Evolutionary conservation across 2,113 vertebrate genomes (phyloP), one percentile per base, ranked within the genome.

Genomic region (Cyphomyrus discorhynchus): DNA sequence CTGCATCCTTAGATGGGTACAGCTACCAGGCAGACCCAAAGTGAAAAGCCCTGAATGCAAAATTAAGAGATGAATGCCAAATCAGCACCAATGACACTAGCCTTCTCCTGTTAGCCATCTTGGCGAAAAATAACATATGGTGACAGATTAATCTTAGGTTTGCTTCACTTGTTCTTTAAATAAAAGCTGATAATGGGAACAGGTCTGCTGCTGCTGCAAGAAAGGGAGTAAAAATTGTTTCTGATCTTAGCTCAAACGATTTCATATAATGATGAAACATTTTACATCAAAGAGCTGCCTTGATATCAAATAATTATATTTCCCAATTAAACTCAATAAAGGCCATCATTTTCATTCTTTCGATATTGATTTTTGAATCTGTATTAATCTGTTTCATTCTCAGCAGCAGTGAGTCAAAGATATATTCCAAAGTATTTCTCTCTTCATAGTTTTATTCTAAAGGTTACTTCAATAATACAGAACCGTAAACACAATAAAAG

Each of bases 251-350:
- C 53, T 88, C 39, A 88, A 46, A 27, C 21, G 24, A 39, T 45
- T 45, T 45, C 58, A 5, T 62, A 47, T 42, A 35, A 45, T 88
- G 24, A 66, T 24, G 31, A 88, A 53, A 53, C 52, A 88, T 88
- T 58, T 56, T 46, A 88, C 6, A 88, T 66, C 31, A 53, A 53
- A 87, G 82, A 17, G 15, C n/a, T 39, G 50, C 85, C 46, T 53
- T 87, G 19, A 86, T 27, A 86, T 86, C n/a, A 86, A 27, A 86
- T 86, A 86, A 86, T 49, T 50, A 49, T n/a, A 86, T 47, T 86
- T 86, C 45, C 47, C 46, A 50, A 50, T 86, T 49, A 53, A 53
- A 87, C 47, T 35, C 47, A 87, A 53, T 87, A 53, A 87, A 53
- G 49, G 82, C 45, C 39, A 9, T 47, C 9, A n/a, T 83, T 77